Conservation (phyloP, 2,888 invertebrate species). For the Eurois occulta region DNA sequence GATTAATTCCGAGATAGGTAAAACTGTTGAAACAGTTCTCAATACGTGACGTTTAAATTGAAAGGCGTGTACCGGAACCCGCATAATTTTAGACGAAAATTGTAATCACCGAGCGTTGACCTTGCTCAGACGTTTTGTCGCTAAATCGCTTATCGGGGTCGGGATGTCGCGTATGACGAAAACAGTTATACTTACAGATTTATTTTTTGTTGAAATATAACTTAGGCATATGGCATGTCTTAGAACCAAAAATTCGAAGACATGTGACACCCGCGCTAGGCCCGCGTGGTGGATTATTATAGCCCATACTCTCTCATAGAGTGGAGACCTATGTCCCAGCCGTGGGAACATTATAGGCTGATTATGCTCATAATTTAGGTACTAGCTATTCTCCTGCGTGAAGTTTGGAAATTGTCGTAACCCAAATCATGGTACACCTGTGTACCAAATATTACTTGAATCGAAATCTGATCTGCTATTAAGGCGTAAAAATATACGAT, state of each 20-base stretch:
- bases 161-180: conserved; percentile 25
- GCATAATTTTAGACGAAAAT: conserved; percentile 51
- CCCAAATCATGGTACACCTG: neutral
- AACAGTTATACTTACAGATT: conserved; percentile 10
- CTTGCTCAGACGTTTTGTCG: conserved; percentile 56
- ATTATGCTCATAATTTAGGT: too few relatives aligned
- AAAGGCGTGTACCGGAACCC: conserved; percentile 44
- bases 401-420: neutral
- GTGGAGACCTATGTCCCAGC: too few relatives aligned
- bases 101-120: conserved; percentile 53
- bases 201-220: neutral
- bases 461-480: neutral
- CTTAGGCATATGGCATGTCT: too few relatives aligned
- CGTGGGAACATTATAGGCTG: too few relatives aligned
- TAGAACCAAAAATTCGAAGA: too few relatives aligned
- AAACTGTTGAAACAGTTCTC: conserved; percentile 7
- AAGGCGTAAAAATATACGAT: neutral
- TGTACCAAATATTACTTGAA: neutral
- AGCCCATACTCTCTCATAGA: too few relatives aligned
- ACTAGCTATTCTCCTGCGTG: neutral
- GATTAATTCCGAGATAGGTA: neutral
- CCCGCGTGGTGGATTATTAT: too few relatives aligned
- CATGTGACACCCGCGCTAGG: too few relatives aligned
- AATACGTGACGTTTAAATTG: conserved; percentile 23
- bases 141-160: conserved; percentile 38